phyloP scores from a whole-genome alignment of 2,888 invertebrate genomes.

The Pterostichus madidus region DNA sequence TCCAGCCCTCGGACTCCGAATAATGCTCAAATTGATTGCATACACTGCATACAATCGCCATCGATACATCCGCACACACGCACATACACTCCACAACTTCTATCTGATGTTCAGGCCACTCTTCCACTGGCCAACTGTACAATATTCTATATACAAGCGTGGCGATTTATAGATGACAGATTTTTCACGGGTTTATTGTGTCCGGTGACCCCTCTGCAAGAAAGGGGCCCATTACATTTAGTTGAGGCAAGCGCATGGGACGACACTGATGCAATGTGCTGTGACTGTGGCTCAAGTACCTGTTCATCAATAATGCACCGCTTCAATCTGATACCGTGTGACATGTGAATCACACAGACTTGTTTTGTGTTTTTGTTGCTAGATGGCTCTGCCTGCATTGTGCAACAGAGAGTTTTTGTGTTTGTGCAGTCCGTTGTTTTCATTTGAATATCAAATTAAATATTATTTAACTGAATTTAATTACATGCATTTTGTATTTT shows the following conservation, averaged over 20 bases:
- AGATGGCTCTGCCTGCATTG: conserved; percentile 57
- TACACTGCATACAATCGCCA: conserved; percentile 75
- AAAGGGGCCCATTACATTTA: conserved; percentile 60
- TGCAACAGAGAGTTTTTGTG: neutral
- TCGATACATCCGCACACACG: conserved; percentile 73
- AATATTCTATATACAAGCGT: conserved; percentile 49
- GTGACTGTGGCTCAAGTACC: conserved; percentile 74
- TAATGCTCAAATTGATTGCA: conserved; percentile 77
- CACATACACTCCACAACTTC: neutral
- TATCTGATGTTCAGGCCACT: neutral
- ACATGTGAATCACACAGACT: conserved; percentile 73
- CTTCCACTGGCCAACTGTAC: neutral
- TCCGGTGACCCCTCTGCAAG: conserved; percentile 35
- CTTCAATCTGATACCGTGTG: conserved; percentile 69
- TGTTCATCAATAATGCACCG: conserved; percentile 77
- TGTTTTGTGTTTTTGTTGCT: conserved; percentile 61
- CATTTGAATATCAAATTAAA: neutral
- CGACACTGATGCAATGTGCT: conserved; percentile 71
- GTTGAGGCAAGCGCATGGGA: conserved; percentile 69
- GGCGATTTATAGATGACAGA: conserved; percentile 73
- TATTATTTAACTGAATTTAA: too few species aligned
- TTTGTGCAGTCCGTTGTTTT: neutral
- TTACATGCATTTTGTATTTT: too few species aligned
- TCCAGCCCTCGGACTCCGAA: conserved; percentile 69
- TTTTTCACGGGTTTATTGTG: conserved; percentile 72